Conservation (phyloP, 1,140 invertebrate genomes). For the Lordiphosa collinella region DNA sequence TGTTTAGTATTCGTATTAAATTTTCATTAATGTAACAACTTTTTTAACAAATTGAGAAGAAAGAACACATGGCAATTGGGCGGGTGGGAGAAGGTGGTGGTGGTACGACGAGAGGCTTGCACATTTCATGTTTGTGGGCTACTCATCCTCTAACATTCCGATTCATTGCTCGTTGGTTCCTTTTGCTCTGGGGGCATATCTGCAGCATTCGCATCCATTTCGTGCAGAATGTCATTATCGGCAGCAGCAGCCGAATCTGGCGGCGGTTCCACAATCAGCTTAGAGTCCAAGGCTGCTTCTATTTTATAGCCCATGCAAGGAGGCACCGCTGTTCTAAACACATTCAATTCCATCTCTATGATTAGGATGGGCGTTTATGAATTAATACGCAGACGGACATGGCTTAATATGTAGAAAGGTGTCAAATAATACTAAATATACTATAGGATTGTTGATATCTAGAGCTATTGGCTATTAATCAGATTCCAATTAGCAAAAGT, state of each 20-base stretch:
- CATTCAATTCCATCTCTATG: slow-evolving; percentile 73
- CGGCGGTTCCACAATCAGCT: slow-evolving; percentile 62
- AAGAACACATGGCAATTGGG: slow-evolving; percentile 6
- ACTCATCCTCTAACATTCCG: slow-evolving; percentile 72
- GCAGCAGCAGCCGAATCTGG: slow-evolving; percentile 16
- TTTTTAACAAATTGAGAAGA: too few species aligned
- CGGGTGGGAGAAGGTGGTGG: background rate
- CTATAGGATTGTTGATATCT: too few species aligned
- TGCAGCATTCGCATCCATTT: slow-evolving; percentile 33
- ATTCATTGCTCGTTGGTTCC: slow-evolving; percentile 32
- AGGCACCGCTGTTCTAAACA: slow-evolving; percentile 70
- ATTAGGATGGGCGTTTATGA: slow-evolving; percentile 16
- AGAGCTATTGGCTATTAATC: too few species aligned
- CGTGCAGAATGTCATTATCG: slow-evolving; percentile 24
- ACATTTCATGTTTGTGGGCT: slow-evolving; percentile 40
- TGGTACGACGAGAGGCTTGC: background rate
- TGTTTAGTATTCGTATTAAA: too few species aligned
- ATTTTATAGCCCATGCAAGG: slow-evolving; percentile 63
- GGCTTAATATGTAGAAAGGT: background rate
- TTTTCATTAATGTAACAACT: too few species aligned
- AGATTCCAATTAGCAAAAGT: too few species aligned
- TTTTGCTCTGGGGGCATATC: background rate
- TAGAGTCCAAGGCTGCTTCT: slow-evolving; percentile 54
- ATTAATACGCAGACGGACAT: slow-evolving; percentile 3
- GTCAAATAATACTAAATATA: too few species aligned